Evolutionary conservation across 2,113 vertebrate genomes (phyloP).

Genomic region (Lutjanus erythropterus): DNA sequence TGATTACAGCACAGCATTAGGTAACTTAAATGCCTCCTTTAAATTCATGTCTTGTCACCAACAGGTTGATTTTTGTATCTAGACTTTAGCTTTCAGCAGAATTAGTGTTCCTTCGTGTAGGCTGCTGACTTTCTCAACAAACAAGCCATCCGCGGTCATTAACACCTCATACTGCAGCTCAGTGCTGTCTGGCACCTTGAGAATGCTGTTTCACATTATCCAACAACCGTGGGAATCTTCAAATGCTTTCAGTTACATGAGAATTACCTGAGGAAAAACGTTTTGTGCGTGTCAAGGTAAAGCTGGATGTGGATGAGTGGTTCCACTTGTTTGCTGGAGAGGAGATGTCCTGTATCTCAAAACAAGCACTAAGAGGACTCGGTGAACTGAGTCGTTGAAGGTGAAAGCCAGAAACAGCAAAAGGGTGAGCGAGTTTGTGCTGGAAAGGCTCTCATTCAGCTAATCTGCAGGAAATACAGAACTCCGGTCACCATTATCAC

Average conservation of each 20-base stretch:
- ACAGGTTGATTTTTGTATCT: neutral
- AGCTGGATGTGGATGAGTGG: neutral
- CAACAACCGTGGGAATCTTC: neutral
- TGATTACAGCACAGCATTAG: slow-evolving; percentile 9
- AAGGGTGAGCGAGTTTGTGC: neutral
- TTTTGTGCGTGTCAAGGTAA: neutral
- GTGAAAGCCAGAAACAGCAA: neutral
- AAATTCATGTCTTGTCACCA: neutral
- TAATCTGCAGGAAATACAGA: neutral
- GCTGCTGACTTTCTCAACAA: slow-evolving; percentile 18
- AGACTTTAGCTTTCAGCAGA: neutral
- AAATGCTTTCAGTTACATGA: slow-evolving; percentile 8
- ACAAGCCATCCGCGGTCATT: neutral
- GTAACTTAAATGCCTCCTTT: slow-evolving; percentile 9
- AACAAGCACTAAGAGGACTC: neutral
- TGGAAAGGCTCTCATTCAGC: neutral
- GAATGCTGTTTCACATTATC: neutral
- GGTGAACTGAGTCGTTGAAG: neutral
- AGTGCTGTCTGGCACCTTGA: slow-evolving; percentile 15
- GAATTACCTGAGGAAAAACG: neutral
- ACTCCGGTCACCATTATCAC: neutral
- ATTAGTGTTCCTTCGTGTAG: neutral
- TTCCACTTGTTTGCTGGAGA: slow-evolving; percentile 15
- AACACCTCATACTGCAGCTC: slow-evolving; percentile 22
- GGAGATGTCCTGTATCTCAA: neutral